A percentile compares a stretch with the other conserved stretches of the same genome.
Conservation (phyloP, 1,140 invertebrate species). For the Drusus annulatus region DNA sequence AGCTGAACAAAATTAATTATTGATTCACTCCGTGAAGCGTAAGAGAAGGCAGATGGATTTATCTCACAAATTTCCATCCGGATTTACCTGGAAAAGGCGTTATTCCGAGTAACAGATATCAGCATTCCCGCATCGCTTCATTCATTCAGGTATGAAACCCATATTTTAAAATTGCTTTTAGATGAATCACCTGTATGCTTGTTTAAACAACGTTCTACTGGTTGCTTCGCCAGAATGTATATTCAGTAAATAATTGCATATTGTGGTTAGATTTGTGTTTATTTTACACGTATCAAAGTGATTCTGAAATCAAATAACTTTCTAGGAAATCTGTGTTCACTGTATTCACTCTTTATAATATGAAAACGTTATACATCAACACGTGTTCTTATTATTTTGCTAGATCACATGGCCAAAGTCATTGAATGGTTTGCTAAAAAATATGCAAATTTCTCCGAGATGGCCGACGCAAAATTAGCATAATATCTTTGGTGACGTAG, state of each 20-base stretch:
- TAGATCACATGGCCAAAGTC: slow-evolving; percentile 16
- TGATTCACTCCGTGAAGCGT: too few relatives aligned
- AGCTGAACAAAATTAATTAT: too few relatives aligned
- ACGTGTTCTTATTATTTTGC: not conserved
- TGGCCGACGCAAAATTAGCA: slow-evolving; percentile 1
- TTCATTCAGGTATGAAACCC: slow-evolving; percentile 27
- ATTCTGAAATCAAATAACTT: too few relatives aligned
- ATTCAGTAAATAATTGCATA: too few relatives aligned
- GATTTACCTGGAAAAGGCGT: not conserved
- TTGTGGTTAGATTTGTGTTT: too few relatives aligned
- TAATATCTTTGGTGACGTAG: slow-evolving; percentile 15
- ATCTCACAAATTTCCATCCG: too few relatives aligned
- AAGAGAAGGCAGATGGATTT: too few relatives aligned
- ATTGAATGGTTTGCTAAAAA: slow-evolving; percentile 34
- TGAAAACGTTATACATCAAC: not conserved
- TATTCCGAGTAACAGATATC: not conserved
- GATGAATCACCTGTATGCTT: not conserved
- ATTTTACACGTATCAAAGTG: too few relatives aligned
- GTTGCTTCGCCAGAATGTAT: too few relatives aligned
- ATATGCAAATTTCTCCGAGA: slow-evolving; percentile 27
- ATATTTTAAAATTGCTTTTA: slow-evolving; percentile 8
- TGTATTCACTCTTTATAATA: too few relatives aligned
- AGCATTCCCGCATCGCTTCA: not conserved
- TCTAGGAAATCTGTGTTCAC: slow-evolving; percentile 4
- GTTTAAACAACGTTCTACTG: too few relatives aligned